A percentile compares a stretch with the other conserved stretches of the same genome.
These are phyloP conservation scores for Sturnira hondurensis DNA, from an alignment of 2,113 vertebrate genomes.

Conservation along the genomic window DNA sequence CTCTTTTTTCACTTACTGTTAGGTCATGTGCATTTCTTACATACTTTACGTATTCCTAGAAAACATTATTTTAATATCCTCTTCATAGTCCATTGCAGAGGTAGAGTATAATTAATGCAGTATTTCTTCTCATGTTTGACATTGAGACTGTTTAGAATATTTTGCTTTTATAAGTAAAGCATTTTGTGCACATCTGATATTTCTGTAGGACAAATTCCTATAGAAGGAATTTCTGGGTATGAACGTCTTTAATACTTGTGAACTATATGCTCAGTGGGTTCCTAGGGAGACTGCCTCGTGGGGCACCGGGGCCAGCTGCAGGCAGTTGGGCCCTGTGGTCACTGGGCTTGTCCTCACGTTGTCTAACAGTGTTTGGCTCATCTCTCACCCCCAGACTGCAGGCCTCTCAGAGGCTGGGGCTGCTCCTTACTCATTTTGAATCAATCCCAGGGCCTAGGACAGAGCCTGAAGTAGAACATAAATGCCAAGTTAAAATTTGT, in stretches of 20 bases:
- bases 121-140: not conserved
- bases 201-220: constrained; percentile 39
- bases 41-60: not conserved
- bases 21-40: not conserved
- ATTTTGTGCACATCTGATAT: not conserved
- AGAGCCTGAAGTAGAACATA: not conserved
- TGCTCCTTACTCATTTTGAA: not conserved
- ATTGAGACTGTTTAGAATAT: not conserved
- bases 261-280: not conserved
- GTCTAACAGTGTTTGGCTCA: not conserved
- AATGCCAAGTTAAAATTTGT: not conserved
- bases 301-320: not conserved
- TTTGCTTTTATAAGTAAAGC: constrained; percentile 27
- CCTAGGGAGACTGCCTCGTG: not conserved
- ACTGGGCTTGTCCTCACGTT: not conserved
- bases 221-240: constrained; percentile 26
- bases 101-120: not conserved
- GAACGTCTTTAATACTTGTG: not conserved
- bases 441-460: not conserved
- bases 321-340: not conserved
- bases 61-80: not conserved
- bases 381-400: not conserved
- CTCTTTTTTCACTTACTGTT: not conserved
- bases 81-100: not conserved
- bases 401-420: not conserved